Evolutionary conservation across 1,140 invertebrate species (phyloP), one percentile per base, ranked within the genome.

Genomic region (Macrosteles quadrilineatus): DNA sequence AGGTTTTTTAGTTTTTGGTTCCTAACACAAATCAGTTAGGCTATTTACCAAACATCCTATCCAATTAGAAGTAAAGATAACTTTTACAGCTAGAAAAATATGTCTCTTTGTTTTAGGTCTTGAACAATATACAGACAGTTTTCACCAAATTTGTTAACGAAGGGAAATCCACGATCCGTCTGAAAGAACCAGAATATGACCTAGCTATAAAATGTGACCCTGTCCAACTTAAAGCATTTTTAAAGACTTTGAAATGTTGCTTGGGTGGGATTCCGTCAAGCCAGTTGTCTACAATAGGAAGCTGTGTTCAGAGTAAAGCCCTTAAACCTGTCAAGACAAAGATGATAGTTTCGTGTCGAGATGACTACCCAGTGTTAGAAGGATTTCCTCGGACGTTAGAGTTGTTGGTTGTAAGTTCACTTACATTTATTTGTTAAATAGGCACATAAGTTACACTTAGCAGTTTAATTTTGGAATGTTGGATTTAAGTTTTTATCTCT

Each of bases 81-180:
- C 19, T 23, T n/a, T 6, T 55, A 55, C n/a, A 36, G 32, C 32
- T 14, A 36, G 32, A 6, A 36, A 36, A 14, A 55, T 55, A 6
- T 55, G 50, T n/a, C 19, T 31, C 40, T 64, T 30, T 32, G 1
- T 78, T 78, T 57, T 30, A 86, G 80, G 76, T 91, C 1, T 84
- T 78, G n/a, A 75, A 84, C 40, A 89, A 87, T 74, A 83, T 92
- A 50, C 83, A 85, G 53, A 82, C 87, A 77, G 81, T 92, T 23
- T 87, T 90, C 74, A 85, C 84, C 0, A 89, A 87, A 76, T 92
- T 87, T 78, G 77, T 91, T 14, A 81, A 86, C 47, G 87, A 91
- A 77, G 91, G 91, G 67, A 92, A 92, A 82, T 83, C 84, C 25
- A 91, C 90, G 9, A 86, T 93, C 69, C 83, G 89, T 63, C 86